These are phyloP conservation scores for Heliocidaris tuberculata DNA, from an alignment of 35 echinoderm and acorn worm species.

Conservation along the genomic window DNA sequence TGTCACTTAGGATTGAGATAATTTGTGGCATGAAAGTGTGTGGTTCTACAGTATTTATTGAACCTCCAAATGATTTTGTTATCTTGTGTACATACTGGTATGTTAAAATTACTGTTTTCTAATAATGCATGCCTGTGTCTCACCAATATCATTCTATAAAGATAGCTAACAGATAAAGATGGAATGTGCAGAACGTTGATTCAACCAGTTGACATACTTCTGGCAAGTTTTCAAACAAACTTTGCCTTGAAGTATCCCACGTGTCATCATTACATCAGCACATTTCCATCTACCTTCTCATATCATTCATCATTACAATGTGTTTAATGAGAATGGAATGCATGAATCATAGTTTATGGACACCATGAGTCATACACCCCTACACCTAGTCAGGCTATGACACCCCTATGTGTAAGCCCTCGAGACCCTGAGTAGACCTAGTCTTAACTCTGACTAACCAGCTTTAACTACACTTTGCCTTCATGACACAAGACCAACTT, in stretches of 20 bases:
- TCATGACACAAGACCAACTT: neutral
- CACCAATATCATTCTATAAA: no score
- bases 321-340: neutral
- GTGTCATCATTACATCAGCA: constrained; percentile 10
- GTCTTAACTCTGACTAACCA: neutral
- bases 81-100: no score
- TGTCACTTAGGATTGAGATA: no score
- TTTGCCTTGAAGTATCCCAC: neutral
- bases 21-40: no score
- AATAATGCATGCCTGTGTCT: no score
- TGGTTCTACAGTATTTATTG: no score
- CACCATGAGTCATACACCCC: neutral
- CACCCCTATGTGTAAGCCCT: neutral
- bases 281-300: neutral
- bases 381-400: neutral
- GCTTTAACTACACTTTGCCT: neutral
- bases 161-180: no score
- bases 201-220: neutral
- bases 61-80: no score
- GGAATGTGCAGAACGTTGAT: no score
- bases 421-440: neutral
- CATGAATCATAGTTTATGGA: constrained; percentile 18
- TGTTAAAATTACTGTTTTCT: no score
- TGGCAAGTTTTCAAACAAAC: neutral
- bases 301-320: constrained; percentile 19